Conservation (phyloP, 1,140 invertebrate genomes). For the Temnothorax longispinosus region DNA sequence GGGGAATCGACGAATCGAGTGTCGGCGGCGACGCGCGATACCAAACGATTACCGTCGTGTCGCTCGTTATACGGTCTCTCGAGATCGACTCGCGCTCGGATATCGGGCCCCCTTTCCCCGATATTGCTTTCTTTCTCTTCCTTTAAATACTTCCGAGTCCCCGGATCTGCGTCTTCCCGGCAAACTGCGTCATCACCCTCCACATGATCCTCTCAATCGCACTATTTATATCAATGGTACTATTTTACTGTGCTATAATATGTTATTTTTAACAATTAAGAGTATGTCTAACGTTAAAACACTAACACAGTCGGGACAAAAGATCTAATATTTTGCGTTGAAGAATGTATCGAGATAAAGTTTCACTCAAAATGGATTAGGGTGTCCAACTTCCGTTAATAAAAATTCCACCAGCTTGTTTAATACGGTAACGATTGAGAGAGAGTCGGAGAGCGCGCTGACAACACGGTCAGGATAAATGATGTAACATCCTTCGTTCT, state of each 20-base stretch:
- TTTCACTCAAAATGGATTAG: neutral
- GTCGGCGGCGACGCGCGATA: constrained; percentile 20
- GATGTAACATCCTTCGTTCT: constrained; percentile 9
- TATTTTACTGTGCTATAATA: neutral
- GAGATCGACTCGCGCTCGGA: neutral
- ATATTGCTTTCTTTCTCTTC: neutral
- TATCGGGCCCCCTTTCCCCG: neutral
- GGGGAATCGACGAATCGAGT: constrained; percentile 43
- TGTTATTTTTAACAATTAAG: neutral
- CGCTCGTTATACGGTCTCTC: constrained; percentile 29
- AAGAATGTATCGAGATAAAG: neutral
- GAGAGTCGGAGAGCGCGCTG: no score
- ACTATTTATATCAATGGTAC: neutral
- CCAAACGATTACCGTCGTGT: constrained; percentile 19
- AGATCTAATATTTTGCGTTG: no score
- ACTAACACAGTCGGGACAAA: neutral
- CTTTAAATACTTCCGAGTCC: neutral
- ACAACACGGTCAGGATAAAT: constrained; percentile 1
- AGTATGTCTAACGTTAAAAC: neutral
- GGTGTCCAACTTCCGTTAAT: neutral
- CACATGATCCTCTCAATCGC: neutral
- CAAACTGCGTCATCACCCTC: neutral
- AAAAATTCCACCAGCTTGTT: no score
- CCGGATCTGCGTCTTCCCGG: neutral
- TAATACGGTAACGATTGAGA: neutral